Base-by-base conservation (phyloP, 64 coral and sea anemone genomes). In the Stichodactyla mertensii region DNA sequence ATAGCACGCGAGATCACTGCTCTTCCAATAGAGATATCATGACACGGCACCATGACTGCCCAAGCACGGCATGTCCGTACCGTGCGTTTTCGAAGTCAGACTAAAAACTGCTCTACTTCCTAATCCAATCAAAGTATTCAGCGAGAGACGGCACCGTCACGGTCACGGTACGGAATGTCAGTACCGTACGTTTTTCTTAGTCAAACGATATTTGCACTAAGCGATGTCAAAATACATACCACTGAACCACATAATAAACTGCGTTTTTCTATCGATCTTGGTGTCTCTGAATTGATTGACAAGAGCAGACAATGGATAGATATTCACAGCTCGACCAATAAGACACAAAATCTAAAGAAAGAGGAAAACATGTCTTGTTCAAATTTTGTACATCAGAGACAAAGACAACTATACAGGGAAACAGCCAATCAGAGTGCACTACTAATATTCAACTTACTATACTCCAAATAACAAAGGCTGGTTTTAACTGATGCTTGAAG, bases 231-330 rank as follows among this genome's bases (percentile, higher is more conserved):
- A 6, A 78, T 28, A 79, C 95, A 77, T 87, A 98, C 95, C 95
- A 86, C 95, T 98, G 86, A 98, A 98, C 92, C 92, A 98, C 95
- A 98, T 98, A 45, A 98, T 92, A 86, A 91, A 98, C 19, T 98
- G 95, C 64, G 92, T 94, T 45, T 98, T 98, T 27, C 90, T 91
- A 57, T 86, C 81, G 82, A 98, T 94, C 57, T 86, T 98, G 57
- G 88, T 86, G 71, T 92, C 89, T 88, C 96, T 91, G 64, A 98
- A 98, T 54, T 94, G 87, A 79, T 98, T 98, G 87, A 94, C 96
- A 84, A 98, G 82, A 5, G 90, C 88, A 52, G 96, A 94, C 20
- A 98, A 86, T 10, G 96, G 92, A 51, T 88, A 98, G 77, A 98
- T 98, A 58, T 98, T 98, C 7, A 92, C 88, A 51, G 92, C 96